phyloP scores from a whole-genome alignment of 2,797 vertebrate genomes.

The Micrastur ruficollis region DNA sequence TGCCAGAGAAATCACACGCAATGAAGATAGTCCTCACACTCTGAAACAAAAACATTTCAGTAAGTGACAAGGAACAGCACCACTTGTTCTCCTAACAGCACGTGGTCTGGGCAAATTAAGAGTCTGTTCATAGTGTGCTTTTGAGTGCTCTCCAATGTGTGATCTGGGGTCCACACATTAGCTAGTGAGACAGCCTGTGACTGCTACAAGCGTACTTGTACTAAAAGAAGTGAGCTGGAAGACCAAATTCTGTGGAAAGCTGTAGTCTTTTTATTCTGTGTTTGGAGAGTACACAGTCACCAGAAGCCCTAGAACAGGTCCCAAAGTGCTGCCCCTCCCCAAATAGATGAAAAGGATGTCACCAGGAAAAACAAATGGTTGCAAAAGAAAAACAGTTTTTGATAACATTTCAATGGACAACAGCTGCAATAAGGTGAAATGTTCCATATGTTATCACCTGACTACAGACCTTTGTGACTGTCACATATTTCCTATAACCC shows the following conservation, averaged over 20 bases:
- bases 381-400: neutral
- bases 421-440: neutral
- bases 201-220: neutral
- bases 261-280: neutral
- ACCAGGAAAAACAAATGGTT: neutral
- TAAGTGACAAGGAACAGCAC: neutral
- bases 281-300: neutral
- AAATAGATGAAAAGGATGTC: neutral
- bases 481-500: neutral
- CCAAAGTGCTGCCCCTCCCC: neutral
- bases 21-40: neutral
- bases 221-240: neutral
- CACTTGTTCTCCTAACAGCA: neutral
- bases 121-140: neutral
- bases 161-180: rapidly evolving
- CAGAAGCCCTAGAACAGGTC: neutral
- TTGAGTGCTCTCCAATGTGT: rapidly evolving
- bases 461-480: neutral
- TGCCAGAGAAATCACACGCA: constrained; percentile 32
- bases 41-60: neutral
- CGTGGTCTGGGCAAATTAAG: neutral
- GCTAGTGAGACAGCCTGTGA: neutral
- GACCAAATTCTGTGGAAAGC: neutral
- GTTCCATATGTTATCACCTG: neutral
- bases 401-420: neutral